These are phyloP conservation scores for Quadriops clusia DNA, from an alignment of 2,888 invertebrate species.

Conservation along the genomic window DNA sequence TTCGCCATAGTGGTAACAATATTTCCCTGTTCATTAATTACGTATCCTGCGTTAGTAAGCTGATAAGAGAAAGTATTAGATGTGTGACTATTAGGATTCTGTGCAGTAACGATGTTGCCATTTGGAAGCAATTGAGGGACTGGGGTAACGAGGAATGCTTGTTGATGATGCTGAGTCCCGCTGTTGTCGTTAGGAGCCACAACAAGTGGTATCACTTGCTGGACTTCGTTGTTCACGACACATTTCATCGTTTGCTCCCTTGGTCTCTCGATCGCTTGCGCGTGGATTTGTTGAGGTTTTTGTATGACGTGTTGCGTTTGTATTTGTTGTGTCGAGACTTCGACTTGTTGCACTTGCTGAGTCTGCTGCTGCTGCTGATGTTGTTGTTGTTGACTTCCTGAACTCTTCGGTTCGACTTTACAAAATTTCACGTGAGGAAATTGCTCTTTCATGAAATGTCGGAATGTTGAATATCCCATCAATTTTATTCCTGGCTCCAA, in stretches of 20 bases:
- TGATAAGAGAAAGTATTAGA: slow-evolving; percentile 36
- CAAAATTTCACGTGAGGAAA: slow-evolving; percentile 65
- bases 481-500: slow-evolving; percentile 58
- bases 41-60: slow-evolving; percentile 35
- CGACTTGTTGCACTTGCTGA: slow-evolving; percentile 38
- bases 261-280: slow-evolving; percentile 17
- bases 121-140: slow-evolving; percentile 50
- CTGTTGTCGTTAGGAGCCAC: slow-evolving; percentile 40
- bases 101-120: slow-evolving; percentile 31
- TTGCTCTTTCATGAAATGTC: slow-evolving; percentile 71
- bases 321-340: slow-evolving; percentile 29
- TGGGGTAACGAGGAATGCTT: slow-evolving; percentile 53
- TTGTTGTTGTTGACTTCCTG: slow-evolving; percentile 39
- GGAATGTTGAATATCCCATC: slow-evolving; percentile 71
- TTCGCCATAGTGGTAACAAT: slow-evolving; percentile 36
- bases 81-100: slow-evolving; percentile 30
- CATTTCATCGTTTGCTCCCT: slow-evolving; percentile 42
- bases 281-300: slow-evolving; percentile 38
- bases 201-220: slow-evolving; percentile 52
- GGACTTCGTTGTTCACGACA: slow-evolving; percentile 43
- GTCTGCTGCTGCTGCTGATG: slow-evolving; percentile 38
- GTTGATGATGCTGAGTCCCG: slow-evolving; percentile 41
- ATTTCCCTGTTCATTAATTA: slow-evolving; percentile 37
- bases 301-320: slow-evolving; percentile 34
- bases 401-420: slow-evolving; percentile 46